A percentile compares a stretch with the other conserved stretches of the same genome.
Evolutionary conservation across 2,797 vertebrate genomes (phyloP).

Genomic region (Hydrocynus forskahlii): DNA sequence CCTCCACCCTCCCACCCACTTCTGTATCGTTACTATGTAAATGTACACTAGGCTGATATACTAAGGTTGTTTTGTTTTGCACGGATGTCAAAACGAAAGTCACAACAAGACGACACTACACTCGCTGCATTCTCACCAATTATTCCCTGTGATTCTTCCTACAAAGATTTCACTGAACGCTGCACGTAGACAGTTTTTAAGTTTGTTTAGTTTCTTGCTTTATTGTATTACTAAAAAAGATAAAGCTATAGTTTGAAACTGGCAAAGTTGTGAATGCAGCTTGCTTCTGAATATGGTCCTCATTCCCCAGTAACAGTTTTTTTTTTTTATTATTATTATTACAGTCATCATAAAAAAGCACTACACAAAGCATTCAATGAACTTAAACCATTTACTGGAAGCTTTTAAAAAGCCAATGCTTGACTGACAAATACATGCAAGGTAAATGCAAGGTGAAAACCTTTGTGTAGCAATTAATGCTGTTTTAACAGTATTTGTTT

Average conservation of each 20-base stretch:
- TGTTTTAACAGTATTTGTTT: conserved; percentile 74
- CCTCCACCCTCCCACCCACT: conserved; percentile 43
- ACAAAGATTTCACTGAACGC: conserved; percentile 42
- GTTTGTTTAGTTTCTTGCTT: conserved; percentile 44
- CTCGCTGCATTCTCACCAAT: conserved; percentile 45
- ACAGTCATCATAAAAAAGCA: conserved; percentile 46
- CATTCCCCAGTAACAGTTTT: conserved; percentile 32
- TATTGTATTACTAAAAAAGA: conserved; percentile 40
- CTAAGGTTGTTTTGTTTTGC: conserved; percentile 75
- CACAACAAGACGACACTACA: conserved; percentile 45
- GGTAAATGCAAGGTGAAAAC: conserved; percentile 52
- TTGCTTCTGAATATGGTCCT: conserved; percentile 31
- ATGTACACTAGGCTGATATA: conserved; percentile 71
- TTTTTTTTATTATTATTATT: conserved; percentile 16
- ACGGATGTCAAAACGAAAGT: conserved; percentile 64
- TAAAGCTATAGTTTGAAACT: conserved; percentile 43
- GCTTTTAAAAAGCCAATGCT: conserved; percentile 72
- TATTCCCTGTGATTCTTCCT: conserved; percentile 46
- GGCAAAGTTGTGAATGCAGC: conserved; percentile 37
- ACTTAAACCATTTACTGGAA: conserved; percentile 75
- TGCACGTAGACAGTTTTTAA: conserved; percentile 37
- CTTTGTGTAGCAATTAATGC: conserved; percentile 65
- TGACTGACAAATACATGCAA: conserved; percentile 64
- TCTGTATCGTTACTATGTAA: conserved; percentile 74
- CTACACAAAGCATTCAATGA: conserved; percentile 66